These are phyloP conservation scores for Plumapathes pennacea DNA, from an alignment of 92 coral and sea anemone species.

Conservation along the genomic window DNA sequence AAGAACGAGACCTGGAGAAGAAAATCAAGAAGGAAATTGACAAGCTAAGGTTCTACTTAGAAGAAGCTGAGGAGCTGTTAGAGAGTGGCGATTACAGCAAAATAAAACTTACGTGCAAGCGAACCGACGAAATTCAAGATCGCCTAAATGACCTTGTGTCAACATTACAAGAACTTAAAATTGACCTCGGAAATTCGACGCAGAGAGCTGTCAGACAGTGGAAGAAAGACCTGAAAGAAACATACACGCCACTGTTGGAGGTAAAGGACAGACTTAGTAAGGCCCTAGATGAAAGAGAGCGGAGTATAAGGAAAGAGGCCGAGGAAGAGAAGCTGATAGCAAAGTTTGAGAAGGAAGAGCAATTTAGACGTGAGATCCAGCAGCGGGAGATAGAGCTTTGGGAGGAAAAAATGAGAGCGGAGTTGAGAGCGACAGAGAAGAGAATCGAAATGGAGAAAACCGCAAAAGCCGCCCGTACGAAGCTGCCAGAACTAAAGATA, in stretches of 20 bases:
- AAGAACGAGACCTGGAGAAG: constrained; percentile 22
- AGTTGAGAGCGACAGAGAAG: constrained; percentile 27
- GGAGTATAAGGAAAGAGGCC: background rate
- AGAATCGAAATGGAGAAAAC: constrained; percentile 31
- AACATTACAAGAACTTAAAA: constrained; percentile 43
- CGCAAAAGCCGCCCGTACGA: constrained; percentile 16
- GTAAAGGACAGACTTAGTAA: constrained; percentile 10
- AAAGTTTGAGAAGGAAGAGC: constrained; percentile 46
- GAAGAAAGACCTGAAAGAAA: constrained; percentile 40
- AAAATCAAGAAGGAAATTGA: constrained; percentile 44
- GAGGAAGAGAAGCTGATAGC: constrained; percentile 22
- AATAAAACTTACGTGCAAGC: constrained; percentile 23
- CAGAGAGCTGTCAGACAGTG: constrained; percentile 51
- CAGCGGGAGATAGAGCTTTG: constrained; percentile 47
- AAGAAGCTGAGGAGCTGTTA: constrained; percentile 34
- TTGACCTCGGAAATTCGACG: constrained; percentile 26
- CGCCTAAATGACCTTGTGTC: constrained; percentile 40
- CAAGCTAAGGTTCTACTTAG: constrained; percentile 54
- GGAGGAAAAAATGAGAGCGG: constrained; percentile 42
- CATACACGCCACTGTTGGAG: constrained; percentile 37
- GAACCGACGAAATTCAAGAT: constrained; percentile 29
- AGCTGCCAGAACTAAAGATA: constrained; percentile 51
- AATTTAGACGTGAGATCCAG: constrained; percentile 26
- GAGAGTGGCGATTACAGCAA: constrained; percentile 31
- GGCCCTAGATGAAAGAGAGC: constrained; percentile 20